Conservation (phyloP, 2,113 vertebrate species). For the Anas platyrhynchos region DNA sequence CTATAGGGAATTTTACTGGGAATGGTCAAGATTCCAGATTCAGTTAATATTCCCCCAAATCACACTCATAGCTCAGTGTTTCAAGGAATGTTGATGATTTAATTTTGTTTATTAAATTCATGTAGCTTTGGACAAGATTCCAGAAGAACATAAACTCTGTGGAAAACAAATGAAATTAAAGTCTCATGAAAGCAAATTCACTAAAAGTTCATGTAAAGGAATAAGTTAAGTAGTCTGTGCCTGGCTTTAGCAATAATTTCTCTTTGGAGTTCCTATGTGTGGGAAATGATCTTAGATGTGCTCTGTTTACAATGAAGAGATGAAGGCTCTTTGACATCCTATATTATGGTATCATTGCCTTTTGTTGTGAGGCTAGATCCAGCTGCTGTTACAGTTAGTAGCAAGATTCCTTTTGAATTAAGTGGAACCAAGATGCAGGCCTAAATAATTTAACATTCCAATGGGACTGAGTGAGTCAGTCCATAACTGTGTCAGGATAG, state of each 20-base stretch:
- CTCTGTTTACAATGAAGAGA: background rate
- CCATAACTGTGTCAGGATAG: background rate
- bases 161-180: background rate
- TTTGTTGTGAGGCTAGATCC: background rate
- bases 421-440: background rate
- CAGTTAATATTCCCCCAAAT: background rate
- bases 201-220: background rate
- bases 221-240: accelerated
- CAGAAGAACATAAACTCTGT: background rate
- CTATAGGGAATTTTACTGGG: background rate
- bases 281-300: background rate
- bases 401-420: conserved; percentile 11
- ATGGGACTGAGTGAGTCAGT: background rate
- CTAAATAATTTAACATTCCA: background rate
- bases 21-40: background rate
- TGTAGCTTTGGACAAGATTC: background rate
- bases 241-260: background rate
- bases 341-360: background rate
- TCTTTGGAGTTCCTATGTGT: background rate
- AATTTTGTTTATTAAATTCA: background rate
- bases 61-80: background rate
- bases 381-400: background rate
- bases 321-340: conserved; percentile 8
- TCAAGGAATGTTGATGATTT: background rate
- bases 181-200: background rate